Conservation (phyloP, 2,888 invertebrate species). For the Drosophila borealis region DNA sequence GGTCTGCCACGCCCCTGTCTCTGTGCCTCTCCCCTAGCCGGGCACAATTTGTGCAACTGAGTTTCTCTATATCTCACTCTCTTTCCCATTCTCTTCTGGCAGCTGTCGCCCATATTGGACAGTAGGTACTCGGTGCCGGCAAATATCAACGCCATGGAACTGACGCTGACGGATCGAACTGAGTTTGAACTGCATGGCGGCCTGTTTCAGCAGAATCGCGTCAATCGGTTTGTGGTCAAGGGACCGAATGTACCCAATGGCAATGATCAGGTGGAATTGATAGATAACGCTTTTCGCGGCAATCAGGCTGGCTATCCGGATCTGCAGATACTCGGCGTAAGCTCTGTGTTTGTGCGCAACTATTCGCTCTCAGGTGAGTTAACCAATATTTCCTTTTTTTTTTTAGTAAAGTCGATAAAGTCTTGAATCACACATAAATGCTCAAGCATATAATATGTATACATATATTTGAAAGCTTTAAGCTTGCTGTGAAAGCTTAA, state of each 20-base stretch:
- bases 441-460: too few relatives aligned
- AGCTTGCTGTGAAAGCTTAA: too few relatives aligned
- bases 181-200: conserved; percentile 74
- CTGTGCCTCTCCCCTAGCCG: not conserved
- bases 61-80: too few relatives aligned
- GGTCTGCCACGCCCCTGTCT: not conserved
- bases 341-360: conserved; percentile 75
- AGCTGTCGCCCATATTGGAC: conserved; percentile 78
- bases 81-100: conserved; percentile 5
- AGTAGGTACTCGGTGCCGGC: conserved; percentile 72
- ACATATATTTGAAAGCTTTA: too few relatives aligned
- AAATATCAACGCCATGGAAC: conserved; percentile 66
- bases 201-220: conserved; percentile 76
- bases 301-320: conserved; percentile 83
- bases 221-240: conserved; percentile 81
- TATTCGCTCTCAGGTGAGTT: conserved; percentile 81
- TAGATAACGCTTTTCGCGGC: conserved; percentile 76
- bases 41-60: not conserved
- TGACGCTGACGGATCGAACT: conserved; percentile 70
- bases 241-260: conserved; percentile 60
- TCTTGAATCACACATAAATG: too few relatives aligned
- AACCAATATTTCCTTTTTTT: too few relatives aligned
- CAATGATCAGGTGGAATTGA: conserved; percentile 81
- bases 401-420: too few relatives aligned
- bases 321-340: conserved; percentile 76